Evolutionary conservation across 2,797 vertebrate species (phyloP), one percentile per base, ranked within the genome.

Genomic region (Bovichtus variegatus): DNA sequence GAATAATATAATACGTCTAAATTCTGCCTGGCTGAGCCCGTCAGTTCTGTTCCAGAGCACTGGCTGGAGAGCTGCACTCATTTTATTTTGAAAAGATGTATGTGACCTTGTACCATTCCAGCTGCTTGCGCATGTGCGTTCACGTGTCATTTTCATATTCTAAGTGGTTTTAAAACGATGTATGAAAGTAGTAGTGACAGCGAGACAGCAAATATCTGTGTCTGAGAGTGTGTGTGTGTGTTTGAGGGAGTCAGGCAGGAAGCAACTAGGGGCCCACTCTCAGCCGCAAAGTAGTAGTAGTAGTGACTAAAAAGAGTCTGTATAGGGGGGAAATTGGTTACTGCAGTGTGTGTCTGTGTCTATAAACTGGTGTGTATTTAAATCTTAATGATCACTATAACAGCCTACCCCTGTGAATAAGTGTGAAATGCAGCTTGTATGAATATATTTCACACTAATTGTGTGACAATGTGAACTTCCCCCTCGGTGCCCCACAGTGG

Each of bases 251-350:
- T 25, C 83, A 76, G 92, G 94, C 21, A 97, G 96, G 89, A 98
- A 94, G 88, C 93, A 94, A 58, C 71, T 16, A 51, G 78, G 95
- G 94, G 43, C 96, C 95, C 57, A 87, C 82, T 6, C 76, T 96
- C 76, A 89, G 83, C 43, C 96, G 93, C 70, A 96, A 95, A 51
- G 86, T 95, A 40, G 93, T 96, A 78, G 96, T 95, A 78, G 96
- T 95, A 74, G 91, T 96, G 47, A 91, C 78, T 21, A 94, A 95
- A 95, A 96, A 95, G 41, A 72, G 65, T 73, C 31, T 5, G 43
- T 55, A 50, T 18, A 36, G 10, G 43, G 18, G 44, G 13, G 46
- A 55, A 44, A 54, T 27, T 2, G 44, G 53, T 77, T 38, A 72
- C 55, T 67, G 27, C 53, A 53, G 9, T 36, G 34, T 36, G 34